Percentiles rank a stretch among this genome's conserved stretches.
Conservation (phyloP, 2,888 invertebrate genomes). For the Lordiphosa fenestrarum region DNA sequence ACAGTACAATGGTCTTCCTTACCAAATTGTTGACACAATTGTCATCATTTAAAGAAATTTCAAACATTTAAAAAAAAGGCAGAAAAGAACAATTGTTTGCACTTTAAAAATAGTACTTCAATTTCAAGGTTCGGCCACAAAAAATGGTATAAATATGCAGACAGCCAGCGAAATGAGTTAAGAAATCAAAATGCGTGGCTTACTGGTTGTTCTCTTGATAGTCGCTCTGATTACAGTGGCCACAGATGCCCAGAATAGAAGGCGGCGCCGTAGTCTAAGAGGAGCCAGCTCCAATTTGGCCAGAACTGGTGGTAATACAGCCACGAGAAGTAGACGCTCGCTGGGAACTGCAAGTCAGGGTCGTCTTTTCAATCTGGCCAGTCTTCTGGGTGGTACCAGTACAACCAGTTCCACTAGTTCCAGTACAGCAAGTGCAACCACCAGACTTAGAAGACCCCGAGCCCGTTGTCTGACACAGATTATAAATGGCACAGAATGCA, state of each 20-base stretch:
- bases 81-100: no score
- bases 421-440: background rate
- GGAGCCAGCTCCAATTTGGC: background rate
- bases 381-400: background rate
- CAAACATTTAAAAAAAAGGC: no score
- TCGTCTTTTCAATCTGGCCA: no score
- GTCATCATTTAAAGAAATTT: no score
- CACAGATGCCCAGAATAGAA: conserved; percentile 26
- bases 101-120: no score
- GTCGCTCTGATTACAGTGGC: conserved; percentile 17
- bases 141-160: conserved; percentile 15
- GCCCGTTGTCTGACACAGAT: conserved; percentile 7
- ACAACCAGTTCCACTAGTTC: conserved; percentile 5
- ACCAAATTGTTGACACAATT: no score
- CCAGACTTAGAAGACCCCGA: background rate
- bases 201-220: conserved; percentile 19
- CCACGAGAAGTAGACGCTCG: no score
- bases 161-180: background rate
- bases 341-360: background rate
- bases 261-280: conserved; percentile 1
- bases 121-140: background rate
- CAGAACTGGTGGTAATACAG: no score
- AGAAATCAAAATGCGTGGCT: conserved; percentile 21
- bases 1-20: no score
- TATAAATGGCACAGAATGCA: conserved; percentile 4